Evolutionary conservation across 2,888 invertebrate genomes (phyloP).

Genomic region (Euphydryas editha): DNA sequence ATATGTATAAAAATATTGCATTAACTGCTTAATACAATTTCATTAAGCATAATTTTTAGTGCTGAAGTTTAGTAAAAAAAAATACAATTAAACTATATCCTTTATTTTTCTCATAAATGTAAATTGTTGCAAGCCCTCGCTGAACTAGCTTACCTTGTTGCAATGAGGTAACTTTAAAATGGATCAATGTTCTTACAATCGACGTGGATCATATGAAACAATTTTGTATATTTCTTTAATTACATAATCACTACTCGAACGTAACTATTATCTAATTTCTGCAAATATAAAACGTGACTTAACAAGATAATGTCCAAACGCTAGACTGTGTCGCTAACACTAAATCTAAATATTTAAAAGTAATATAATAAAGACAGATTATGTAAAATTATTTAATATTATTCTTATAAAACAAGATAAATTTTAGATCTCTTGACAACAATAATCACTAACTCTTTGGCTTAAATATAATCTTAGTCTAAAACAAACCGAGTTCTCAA

Average conservation of each 20-base stretch:
- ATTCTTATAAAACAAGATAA: too few relatives aligned
- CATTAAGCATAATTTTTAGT: not conserved
- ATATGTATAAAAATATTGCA: too few relatives aligned
- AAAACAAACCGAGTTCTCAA: too few relatives aligned
- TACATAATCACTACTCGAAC: not conserved
- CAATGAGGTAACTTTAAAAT: constrained; percentile 35
- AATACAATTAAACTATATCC: not conserved
- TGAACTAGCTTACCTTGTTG: constrained; percentile 38
- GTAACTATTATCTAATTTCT: constrained; percentile 3
- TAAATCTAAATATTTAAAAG: not conserved
- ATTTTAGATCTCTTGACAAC: too few relatives aligned
- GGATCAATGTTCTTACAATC: constrained; percentile 33
- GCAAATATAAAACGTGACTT: not conserved
- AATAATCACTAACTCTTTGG: too few relatives aligned
- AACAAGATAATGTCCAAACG: not conserved
- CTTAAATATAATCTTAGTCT: too few relatives aligned
- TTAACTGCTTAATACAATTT: too few relatives aligned
- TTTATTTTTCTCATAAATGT: constrained; percentile 12
- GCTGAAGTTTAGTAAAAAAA: not conserved
- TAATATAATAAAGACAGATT: not conserved
- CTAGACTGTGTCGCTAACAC: not conserved
- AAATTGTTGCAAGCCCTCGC: constrained; percentile 16
- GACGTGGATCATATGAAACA: constrained; percentile 22
- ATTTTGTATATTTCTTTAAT: constrained; percentile 1
- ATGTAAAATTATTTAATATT: not conserved